These are phyloP conservation scores for Diplosoma virens DNA, from an alignment of 23 tunicate genomes.

Conservation along the genomic window DNA sequence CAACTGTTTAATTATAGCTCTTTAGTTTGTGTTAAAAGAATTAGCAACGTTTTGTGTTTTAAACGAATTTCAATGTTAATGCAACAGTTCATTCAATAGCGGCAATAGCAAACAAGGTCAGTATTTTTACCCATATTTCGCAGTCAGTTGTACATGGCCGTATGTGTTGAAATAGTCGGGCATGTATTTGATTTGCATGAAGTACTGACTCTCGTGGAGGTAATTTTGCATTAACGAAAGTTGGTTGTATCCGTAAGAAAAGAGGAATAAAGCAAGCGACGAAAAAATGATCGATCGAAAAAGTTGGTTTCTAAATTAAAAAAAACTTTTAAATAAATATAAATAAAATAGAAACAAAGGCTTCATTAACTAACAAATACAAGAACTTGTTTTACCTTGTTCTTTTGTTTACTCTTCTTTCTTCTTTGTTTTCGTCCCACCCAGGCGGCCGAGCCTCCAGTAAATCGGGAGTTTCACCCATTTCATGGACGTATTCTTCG, in stretches of 20 bases:
- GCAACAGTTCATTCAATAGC: no score
- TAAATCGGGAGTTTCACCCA: conserved; percentile 54
- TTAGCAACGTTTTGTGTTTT: no score
- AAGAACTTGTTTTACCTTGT: conserved; percentile 21
- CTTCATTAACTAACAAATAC: background rate
- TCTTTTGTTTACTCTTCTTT: conserved; percentile 37
- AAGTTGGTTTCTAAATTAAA: conserved; percentile 8
- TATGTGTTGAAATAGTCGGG: conserved; percentile 44
- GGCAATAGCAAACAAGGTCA: no score
- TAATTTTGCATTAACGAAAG: conserved; percentile 48
- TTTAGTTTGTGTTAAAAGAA: no score
- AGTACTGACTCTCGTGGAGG: conserved; percentile 46
- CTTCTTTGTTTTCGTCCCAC: conserved; percentile 54
- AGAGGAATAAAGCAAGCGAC: conserved; percentile 20
- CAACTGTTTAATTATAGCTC: no score
- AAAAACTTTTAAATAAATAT: background rate
- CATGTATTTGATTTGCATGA: conserved; percentile 61
- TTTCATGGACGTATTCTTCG: conserved; percentile 40
- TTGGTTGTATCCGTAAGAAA: conserved; percentile 55
- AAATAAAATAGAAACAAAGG: background rate
- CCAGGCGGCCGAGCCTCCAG: conserved; percentile 50
- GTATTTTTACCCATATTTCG: conserved; percentile 50
- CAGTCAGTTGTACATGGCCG: conserved; percentile 44
- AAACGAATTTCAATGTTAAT: no score
- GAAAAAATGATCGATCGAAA: conserved; percentile 20